A percentile compares a stretch with the other conserved stretches of the same genome.
Evolutionary conservation across 2,888 invertebrate species (phyloP).

Genomic region (Isoperla grammatica): DNA sequence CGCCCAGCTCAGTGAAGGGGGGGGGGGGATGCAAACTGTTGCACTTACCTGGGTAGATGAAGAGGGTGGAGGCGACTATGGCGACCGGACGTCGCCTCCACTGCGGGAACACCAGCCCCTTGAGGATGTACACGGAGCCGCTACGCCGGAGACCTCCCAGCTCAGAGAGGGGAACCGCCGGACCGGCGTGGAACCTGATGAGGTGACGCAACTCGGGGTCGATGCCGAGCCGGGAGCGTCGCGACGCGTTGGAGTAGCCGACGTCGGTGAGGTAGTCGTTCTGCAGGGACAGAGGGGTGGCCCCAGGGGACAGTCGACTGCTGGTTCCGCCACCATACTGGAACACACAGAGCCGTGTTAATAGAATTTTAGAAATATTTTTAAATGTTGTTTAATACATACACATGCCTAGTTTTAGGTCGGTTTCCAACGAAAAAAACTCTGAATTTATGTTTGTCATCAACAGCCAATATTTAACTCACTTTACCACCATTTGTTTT

Average conservation of each 20-base stretch:
- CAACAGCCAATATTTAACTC: no score
- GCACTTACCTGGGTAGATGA: slow-evolving; percentile 55
- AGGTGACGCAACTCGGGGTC: slow-evolving; percentile 59
- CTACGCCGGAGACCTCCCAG: slow-evolving; percentile 45
- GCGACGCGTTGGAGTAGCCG: slow-evolving; percentile 55
- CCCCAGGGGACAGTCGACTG: slow-evolving; percentile 50
- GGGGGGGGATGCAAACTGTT: background rate
- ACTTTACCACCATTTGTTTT: no score
- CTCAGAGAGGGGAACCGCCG: slow-evolving; percentile 50
- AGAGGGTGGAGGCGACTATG: slow-evolving; percentile 54
- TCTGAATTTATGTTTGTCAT: no score
- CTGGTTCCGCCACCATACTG: slow-evolving; percentile 54
- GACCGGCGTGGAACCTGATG: slow-evolving; percentile 57
- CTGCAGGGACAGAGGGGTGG: slow-evolving; percentile 56
- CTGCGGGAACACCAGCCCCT: slow-evolving; percentile 63
- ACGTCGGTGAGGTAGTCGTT: slow-evolving; percentile 54
- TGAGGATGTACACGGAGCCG: slow-evolving; percentile 51
- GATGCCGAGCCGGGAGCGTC: slow-evolving; percentile 57
- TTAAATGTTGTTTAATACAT: no score
- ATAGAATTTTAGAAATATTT: no score
- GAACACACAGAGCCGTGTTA: background rate
- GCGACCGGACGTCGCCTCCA: slow-evolving; percentile 58
- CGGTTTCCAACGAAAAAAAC: no score
- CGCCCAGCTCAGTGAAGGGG: background rate
- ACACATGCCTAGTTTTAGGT: no score